Evolutionary conservation across 2,113 vertebrate genomes (phyloP), one percentile per base, ranked within the genome.

Genomic region (Marmota monax): DNA sequence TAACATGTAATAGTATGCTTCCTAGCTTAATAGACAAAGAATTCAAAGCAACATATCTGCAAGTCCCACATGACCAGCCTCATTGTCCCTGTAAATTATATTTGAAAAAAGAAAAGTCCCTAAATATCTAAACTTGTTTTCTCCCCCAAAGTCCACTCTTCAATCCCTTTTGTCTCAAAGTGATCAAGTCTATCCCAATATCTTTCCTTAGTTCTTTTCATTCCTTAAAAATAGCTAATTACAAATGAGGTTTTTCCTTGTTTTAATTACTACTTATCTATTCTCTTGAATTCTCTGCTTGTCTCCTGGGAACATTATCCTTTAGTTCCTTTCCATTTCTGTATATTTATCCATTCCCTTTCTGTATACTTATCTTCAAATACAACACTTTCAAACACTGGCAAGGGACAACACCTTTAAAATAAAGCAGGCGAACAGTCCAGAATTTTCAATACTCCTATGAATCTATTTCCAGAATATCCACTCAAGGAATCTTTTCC

Each of bases 401-500:
- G 37, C 63, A 93, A 92, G 72, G 92, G 74, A 58, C 85, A 82
- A 13, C 87, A 58, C 58, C 84, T 97, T 96, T 84, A 96, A 92
- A 90, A 73, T 56, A 77, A 87, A 78, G 37, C 61, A 89, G 45
- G 39, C 25, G 18, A 92, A 72, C 18, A 39, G 85, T 51, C 70
- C 70, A 94, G 73, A 94, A 94, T 85, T 84, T 90, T 77, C 83
- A 94, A 82, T 73, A 90, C 90, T 94, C 88, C 45, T 48, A 85
- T 69, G 82, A 88, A 78, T 88, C 96, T 96, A 83, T 69, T 96
- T 96, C 95, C 90, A 96, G 92, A 97, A 92, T 70, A 91, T 72
- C 53, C 89, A 95, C 85, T 95, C 91, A 90, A 88, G 72, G 74
- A 92, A 90, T 84, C 88, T 73, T 94, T 95, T 45, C 94, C 89